These are phyloP conservation scores for Entomobrya proxima DNA, from an alignment of 2,888 invertebrate species.

Conservation along the genomic window DNA sequence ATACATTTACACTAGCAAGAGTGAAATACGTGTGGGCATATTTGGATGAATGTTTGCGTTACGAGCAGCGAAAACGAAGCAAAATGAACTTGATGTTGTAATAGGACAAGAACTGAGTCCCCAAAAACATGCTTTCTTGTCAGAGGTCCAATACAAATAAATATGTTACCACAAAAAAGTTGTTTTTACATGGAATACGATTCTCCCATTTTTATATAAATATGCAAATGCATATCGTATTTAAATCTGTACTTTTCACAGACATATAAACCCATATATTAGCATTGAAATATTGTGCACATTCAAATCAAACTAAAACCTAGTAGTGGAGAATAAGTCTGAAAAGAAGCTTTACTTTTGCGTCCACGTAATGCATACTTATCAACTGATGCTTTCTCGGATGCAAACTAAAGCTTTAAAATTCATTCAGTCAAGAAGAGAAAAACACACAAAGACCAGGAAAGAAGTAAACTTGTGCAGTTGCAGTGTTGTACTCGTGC, in stretches of 20 bases:
- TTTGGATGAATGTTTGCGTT: background rate
- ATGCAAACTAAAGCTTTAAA: background rate
- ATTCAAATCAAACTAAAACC: background rate
- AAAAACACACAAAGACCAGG: background rate
- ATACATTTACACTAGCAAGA: background rate
- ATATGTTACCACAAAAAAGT: conserved; percentile 24
- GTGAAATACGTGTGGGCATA: background rate
- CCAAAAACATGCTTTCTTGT: background rate
- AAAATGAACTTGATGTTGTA: background rate
- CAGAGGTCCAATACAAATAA: background rate
- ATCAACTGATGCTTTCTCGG: background rate
- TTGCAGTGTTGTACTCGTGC: background rate
- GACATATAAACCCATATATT: no score
- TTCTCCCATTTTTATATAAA: no score
- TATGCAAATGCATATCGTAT: no score
- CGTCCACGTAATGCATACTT: background rate
- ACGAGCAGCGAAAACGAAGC: background rate
- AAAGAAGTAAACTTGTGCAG: conserved; percentile 10
- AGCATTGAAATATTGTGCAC: no score
- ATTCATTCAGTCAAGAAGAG: background rate
- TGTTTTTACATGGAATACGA: no score
- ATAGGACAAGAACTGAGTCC: background rate
- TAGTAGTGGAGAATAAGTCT: background rate
- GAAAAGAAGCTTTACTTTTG: conserved; percentile 17
- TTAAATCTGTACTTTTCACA: no score